Base-by-base conservation (phyloP, 2,888 invertebrate species). In the Nowickia ferox region DNA sequence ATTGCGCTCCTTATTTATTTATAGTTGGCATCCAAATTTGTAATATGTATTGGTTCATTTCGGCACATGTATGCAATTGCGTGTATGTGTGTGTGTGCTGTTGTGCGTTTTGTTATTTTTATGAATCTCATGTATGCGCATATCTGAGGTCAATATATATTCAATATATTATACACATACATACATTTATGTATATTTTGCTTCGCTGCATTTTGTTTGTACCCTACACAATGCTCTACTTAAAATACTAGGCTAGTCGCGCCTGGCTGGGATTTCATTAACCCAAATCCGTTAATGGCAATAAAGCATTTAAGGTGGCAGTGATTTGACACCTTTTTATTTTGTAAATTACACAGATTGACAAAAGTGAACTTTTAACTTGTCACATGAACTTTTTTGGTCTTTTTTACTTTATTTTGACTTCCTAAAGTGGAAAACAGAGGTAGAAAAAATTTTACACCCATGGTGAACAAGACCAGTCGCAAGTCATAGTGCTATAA, bases 121-220 rank as follows among this genome's bases (percentile, higher is more conserved):
- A 30, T 66, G 53, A 61, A 59, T 77, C 46, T 68, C 30, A 75
- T 72, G 40, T 77, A 72, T 84, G 80, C 84, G 57, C 85, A 85
- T 82, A 85, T 78, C 74, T 78, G 65, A 69, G 61, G 57, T 65
- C 69, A 63, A 61, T 69, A 69, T 61, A 40, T 57, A 48, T 74
- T 8, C 30, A 57, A 51, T 48, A 38, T 66, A 59, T 57, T 19
- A 66, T 22, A 19, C 30, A 19, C 30, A n/a, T 40, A 30, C 48
- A 30, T 30, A 40, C 22, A 22, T n/a, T n/a, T n/a, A 30, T 5
- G 17, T n/a, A n/a, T n/a, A 44, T 44, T 48, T 42, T 66, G 48
- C 48, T n/a, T 13, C 30, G n/a, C 38, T 42, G 42, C 59, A n/a
- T 72, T 68, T 48, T 11, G 9, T 74, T 42, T 77, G 59, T 42